These are phyloP conservation scores for Pollenia angustigena DNA, from an alignment of 2,888 invertebrate species.

Conservation along the genomic window DNA sequence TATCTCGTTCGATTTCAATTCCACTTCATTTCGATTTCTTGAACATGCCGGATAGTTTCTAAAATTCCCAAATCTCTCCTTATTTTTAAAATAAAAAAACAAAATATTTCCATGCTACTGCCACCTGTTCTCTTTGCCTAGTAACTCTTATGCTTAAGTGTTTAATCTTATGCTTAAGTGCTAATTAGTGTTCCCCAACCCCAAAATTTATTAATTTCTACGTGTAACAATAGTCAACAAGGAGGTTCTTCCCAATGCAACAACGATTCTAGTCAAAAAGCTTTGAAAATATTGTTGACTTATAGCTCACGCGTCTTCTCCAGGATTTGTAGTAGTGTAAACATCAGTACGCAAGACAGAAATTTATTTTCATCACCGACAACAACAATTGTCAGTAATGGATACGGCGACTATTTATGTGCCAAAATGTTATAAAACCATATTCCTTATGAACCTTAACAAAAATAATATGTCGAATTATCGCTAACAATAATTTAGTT, in stretches of 20 bases:
- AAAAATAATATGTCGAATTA: too few species aligned
- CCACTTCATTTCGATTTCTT: too few species aligned
- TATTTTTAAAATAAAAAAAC: too few species aligned
- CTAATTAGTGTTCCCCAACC: too few species aligned
- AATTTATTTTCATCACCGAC: conserved; percentile 9
- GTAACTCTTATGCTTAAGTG: background rate
- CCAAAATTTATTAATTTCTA: background rate
- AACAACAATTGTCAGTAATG: background rate
- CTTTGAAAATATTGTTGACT: conserved; percentile 67
- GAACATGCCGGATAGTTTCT: too few species aligned
- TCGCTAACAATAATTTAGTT: background rate
- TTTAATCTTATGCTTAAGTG: background rate
- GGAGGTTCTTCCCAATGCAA: conserved; percentile 51
- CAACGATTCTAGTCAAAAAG: conserved; percentile 3
- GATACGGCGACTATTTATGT: background rate
- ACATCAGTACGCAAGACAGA: conserved; percentile 65
- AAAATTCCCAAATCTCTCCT: too few species aligned
- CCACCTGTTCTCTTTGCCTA: too few species aligned
- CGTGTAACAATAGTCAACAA: conserved; percentile 42
- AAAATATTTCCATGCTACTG: too few species aligned
- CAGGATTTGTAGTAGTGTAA: conserved; percentile 70
- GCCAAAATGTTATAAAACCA: background rate
- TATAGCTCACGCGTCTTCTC: conserved; percentile 63
- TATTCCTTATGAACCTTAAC: too few species aligned
- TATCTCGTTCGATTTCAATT: too few species aligned